Base-by-base conservation (phyloP, 2,113 vertebrate species). In the Azemiops feae region DNA sequence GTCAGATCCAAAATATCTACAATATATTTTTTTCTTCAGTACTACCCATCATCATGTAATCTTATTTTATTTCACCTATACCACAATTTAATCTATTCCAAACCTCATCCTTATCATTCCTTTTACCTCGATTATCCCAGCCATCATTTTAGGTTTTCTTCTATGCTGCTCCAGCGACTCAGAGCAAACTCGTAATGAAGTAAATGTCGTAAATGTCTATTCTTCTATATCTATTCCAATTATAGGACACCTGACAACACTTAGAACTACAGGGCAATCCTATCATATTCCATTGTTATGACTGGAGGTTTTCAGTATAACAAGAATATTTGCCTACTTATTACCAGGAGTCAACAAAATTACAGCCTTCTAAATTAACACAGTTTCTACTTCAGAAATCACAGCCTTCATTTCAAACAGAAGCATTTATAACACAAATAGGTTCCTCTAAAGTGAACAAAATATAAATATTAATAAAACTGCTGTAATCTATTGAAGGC, bases 381-480 rank as follows among this genome's bases (percentile, higher is more conserved):
- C 54, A 74, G 87, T 0, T 1, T 8, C n/a, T 6, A 93, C 92
- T 91, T 93, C 90, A 85, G 94, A 96, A 95, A 95, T 89, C 93
- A 69, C 52, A 89, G 89, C 92, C 95, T 94, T 94, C 95, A 34
- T 89, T 95, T 97, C 93, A 96, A 96, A 94, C 94, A 88, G 93
- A 89, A 96, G 39, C 94, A 95, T 94, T 95, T 96, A 95, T 90
- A 95, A 43, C 93, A 96, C 74, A 92, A 87, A 94, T n/a, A 39
- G 43, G 50, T 89, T 91, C 60, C 93, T 96, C 81, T 94, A 91
- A 95, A 94, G 87, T 0, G 90, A 96, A 91, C 95, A 91, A 87
- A 16, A 54, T 52, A 94, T 92, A 86, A 92, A 85, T 39, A 92
- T 87, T 93, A 93, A 96, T 95, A 93, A 58, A 89, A 90, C 69